Percentiles rank a stretch among this genome's conserved stretches.
Evolutionary conservation across 2,797 vertebrate genomes (phyloP).

Genomic region (Poeciliopsis gracilis): DNA sequence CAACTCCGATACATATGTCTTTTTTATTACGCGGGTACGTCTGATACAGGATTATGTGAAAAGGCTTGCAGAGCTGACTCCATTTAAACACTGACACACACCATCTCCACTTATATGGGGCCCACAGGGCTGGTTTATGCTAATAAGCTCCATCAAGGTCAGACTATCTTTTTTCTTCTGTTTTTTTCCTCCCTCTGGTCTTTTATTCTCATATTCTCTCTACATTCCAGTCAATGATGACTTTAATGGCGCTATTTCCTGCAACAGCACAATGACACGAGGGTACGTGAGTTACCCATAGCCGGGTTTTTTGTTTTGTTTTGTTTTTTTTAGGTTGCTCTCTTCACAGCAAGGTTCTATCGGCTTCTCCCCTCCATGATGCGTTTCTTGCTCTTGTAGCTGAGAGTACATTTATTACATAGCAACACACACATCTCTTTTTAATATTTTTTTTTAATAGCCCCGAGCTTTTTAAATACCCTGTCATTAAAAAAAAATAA

Average conservation of each 20-base stretch:
- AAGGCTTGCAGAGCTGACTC: slow-evolving; percentile 32
- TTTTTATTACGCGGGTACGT: slow-evolving; percentile 29
- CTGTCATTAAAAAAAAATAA: not conserved
- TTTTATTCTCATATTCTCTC: slow-evolving; percentile 55
- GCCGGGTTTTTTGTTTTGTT: not conserved
- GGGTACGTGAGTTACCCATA: slow-evolving; percentile 51
- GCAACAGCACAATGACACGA: slow-evolving; percentile 60
- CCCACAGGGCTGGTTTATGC: slow-evolving; percentile 69
- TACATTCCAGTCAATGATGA: slow-evolving; percentile 65
- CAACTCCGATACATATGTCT: not conserved
- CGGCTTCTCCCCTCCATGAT: slow-evolving; percentile 23
- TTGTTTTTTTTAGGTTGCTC: slow-evolving; percentile 36
- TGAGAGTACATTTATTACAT: slow-evolving; percentile 9
- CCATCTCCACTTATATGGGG: slow-evolving; percentile 14
- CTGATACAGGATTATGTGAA: slow-evolving; percentile 32
- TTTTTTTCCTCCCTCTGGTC: slow-evolving; percentile 11
- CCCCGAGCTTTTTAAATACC: slow-evolving; percentile 6
- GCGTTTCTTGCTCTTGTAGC: slow-evolving; percentile 20
- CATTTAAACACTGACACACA: slow-evolving; percentile 22
- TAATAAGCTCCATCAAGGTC: slow-evolving; percentile 77
- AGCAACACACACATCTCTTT: not conserved
- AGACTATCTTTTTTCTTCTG: slow-evolving; percentile 48
- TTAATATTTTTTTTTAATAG: not conserved
- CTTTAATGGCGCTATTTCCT: slow-evolving; percentile 62
- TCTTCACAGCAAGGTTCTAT: slow-evolving; percentile 46